A percentile compares a stretch with the other conserved stretches of the same genome.
phyloP scores from a whole-genome alignment of 2,888 invertebrate species.

The Thymelicus sylvestris region DNA sequence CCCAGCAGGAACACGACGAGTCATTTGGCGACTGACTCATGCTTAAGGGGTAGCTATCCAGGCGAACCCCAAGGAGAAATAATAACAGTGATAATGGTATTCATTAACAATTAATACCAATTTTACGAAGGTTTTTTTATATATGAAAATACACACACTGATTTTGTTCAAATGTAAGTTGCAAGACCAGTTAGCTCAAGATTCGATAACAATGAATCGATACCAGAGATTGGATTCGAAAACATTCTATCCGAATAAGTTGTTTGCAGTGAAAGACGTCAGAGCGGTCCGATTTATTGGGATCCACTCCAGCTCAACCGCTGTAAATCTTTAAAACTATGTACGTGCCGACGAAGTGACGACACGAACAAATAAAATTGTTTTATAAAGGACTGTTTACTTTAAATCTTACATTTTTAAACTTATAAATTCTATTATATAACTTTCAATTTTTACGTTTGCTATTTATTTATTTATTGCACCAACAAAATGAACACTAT shows the following conservation, averaged over 20 bases:
- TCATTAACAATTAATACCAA: no score
- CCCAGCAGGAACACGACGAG: no score
- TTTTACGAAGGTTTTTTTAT: no score
- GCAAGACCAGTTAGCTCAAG: background rate
- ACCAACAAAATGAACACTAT: no score
- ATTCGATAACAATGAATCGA: constrained; percentile 13
- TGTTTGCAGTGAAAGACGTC: constrained; percentile 39
- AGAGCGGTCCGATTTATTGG: constrained; percentile 49
- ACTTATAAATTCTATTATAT: no score
- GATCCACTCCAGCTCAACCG: constrained; percentile 39
- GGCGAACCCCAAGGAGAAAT: no score
- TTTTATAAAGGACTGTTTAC: constrained; percentile 1
- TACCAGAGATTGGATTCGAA: constrained; percentile 12
- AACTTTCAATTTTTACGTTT: no score
- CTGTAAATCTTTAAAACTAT: constrained; percentile 47
- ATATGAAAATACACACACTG: no score
- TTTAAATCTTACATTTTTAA: background rate
- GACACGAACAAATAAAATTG: constrained; percentile 20
- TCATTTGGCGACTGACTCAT: no score
- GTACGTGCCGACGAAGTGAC: constrained; percentile 30
- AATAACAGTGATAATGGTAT: no score
- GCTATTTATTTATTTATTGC: no score
- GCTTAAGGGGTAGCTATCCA: no score
- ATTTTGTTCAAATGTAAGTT: background rate
- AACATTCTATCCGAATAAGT: constrained; percentile 32